Conservation (phyloP, 2,797 vertebrate species). For the Lepilemur septentrionalis region DNA sequence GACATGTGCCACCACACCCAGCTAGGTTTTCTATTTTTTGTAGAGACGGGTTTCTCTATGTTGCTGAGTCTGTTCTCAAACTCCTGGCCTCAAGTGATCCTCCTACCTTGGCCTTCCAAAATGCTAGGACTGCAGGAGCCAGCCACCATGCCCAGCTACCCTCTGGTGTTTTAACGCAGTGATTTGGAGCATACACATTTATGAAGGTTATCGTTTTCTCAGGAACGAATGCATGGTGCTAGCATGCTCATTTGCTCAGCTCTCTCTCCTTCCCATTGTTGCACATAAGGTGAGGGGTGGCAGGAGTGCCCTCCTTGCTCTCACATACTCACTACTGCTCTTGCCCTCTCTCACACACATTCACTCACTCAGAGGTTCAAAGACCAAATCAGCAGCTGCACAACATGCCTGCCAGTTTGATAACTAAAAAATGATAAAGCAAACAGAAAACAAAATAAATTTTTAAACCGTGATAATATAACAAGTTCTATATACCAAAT, state of each 20-base stretch:
- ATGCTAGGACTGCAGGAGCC: not conserved
- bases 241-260: not conserved
- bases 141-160: not conserved
- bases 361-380: not conserved
- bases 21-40: not conserved
- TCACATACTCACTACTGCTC: not conserved
- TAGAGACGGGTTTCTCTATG: not conserved
- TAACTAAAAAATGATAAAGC: not conserved
- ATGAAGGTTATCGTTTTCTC: not conserved
- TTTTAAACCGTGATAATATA: not conserved
- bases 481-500: not conserved
- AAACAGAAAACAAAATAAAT: not conserved
- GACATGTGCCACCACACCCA: not conserved
- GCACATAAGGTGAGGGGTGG: not conserved
- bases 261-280: not conserved
- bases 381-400: not conserved
- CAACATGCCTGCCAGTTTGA: not conserved
- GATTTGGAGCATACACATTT: not conserved
- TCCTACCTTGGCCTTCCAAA: not conserved
- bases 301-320: not conserved
- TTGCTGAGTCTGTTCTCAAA: not conserved
- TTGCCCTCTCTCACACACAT: not conserved
- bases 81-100: not conserved
- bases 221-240: not conserved
- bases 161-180: not conserved